Base-by-base conservation (phyloP, 2,797 vertebrate genomes). In the Coluber constrictor region DNA sequence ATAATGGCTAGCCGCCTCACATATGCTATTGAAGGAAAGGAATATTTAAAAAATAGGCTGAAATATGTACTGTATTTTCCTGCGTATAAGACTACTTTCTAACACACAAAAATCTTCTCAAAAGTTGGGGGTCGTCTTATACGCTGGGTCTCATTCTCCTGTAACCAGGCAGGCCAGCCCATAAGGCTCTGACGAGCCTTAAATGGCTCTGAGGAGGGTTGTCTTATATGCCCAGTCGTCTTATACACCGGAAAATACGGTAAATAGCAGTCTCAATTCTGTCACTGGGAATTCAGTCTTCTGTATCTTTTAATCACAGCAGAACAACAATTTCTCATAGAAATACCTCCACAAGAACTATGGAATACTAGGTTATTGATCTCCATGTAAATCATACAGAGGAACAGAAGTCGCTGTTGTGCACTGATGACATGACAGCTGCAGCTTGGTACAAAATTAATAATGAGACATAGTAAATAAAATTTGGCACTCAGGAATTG, bases 21-120 rank as follows among this genome's bases (percentile, higher is more conserved):
- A 83, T 27, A 29, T 11, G 37, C 0, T 5, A 1, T 1, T 20
- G 1, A 7, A 37, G 61, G 15, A 27, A 2, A 16, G 3, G 6
- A 32, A 32, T 32, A 37, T 27, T 89, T 20, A 59, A 57, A 10
- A 18, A 59, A 51, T 5, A 27, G 29, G 57, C 3, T 23, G 63
- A 43, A 59, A 47, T 29, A 88, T n/a, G 37, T n/a, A n/a, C n/a
- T n/a, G n/a, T n/a, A n/a, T n/a, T n/a, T n/a, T n/a, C n/a, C n/a
- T n/a, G n/a, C n/a, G n/a, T n/a, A n/a, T n/a, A n/a, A n/a, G n/a
- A n/a, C n/a, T n/a, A n/a, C n/a, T n/a, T n/a, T n/a, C n/a, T n/a
- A n/a, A n/a, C n/a, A n/a, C n/a, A n/a, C n/a, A n/a, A n/a, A n/a
- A n/a, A n/a, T n/a, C n/a, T n/a, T n/a, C n/a, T n/a, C n/a, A n/a